Percentiles rank a stretch among this genome's conserved stretches.
These are phyloP conservation scores for Taphrorychus bicolor DNA, from an alignment of 2,888 invertebrate genomes.

Conservation along the genomic window DNA sequence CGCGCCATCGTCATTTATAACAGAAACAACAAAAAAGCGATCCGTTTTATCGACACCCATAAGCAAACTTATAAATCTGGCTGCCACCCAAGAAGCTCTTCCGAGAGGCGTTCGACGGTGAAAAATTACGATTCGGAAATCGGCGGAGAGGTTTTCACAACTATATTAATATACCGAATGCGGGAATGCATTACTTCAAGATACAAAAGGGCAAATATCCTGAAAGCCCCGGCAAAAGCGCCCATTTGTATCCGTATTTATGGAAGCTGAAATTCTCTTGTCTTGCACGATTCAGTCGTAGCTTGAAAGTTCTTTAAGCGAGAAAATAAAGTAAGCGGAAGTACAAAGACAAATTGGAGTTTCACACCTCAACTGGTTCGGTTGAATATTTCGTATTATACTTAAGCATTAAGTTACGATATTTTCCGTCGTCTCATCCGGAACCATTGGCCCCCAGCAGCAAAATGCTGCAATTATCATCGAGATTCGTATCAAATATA, in stretches of 20 bases:
- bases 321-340: constrained; percentile 7
- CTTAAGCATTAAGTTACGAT: background rate
- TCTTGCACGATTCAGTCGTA: background rate
- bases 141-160: background rate
- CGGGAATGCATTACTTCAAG: background rate
- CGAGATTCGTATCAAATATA: constrained; percentile 4
- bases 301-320: background rate
- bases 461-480: background rate
- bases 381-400: background rate
- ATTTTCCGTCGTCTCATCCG: background rate
- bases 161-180: constrained; percentile 5
- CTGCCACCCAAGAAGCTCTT: constrained; percentile 38
- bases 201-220: constrained; percentile 6
- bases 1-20: constrained; percentile 36
- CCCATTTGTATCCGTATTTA: constrained; percentile 1
- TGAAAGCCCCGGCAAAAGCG: constrained; percentile 1
- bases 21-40: constrained; percentile 31
- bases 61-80: constrained; percentile 41
- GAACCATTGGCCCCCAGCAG: background rate
- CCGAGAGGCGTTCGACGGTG: constrained; percentile 4
- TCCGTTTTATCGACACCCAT: constrained; percentile 39
- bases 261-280: constrained; percentile 6
- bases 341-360: constrained; percentile 7
- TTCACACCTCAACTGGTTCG: background rate
- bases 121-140: constrained; percentile 23